Base-by-base conservation (phyloP, 2,113 vertebrate genomes). In the Neomonachus schauinslandi region DNA sequence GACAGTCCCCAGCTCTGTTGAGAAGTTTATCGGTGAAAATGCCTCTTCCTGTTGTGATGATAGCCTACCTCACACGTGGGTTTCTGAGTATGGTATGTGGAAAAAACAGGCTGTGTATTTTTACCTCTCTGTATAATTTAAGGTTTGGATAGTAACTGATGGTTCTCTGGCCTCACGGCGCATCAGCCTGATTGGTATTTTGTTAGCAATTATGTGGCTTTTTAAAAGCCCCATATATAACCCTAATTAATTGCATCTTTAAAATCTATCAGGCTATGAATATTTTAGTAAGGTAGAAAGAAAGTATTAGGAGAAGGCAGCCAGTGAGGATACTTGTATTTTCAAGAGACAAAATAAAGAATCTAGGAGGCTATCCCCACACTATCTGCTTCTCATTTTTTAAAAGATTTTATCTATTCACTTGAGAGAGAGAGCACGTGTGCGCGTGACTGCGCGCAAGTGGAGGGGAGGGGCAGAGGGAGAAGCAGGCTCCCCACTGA, bases 131-230 rank as follows among this genome's bases (percentile, higher is more conserved):
- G 2, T 97, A 2, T 94, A 94, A 97, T 96, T 97, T 94, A 95
- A 85, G 92, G 84, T 93, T 97, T 97, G 59, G 51, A 28, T 97
- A 91, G 94, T 97, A 76, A 79, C 63, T 14, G 11, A 63, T 97
- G 84, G 92, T 91, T 96, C 71, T 55, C 46, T 84, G 87, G 57
- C 69, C 33, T 95, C 84, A 31, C n/a, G 3, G 4, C 83, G 53
- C 84, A 72, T 96, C 91, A 94, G 33, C 80, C 84, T 85, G 71
- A 72, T 91, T 96, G 95, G 84, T 93, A 88, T 96, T 98, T 97
- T 97, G 95, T 97, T 95, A 96, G 87, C 91, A 95, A 97, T 97
- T 96, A 94, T 67, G 69, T 92, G 96, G 90, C 39, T 92, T 94
- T 91, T 97, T 84, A 82, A 93, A 96, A 95, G 72, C 22, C 39